Evolutionary conservation across 2,113 vertebrate species (phyloP), one percentile per base, ranked within the genome.

Genomic region (Meles meles): DNA sequence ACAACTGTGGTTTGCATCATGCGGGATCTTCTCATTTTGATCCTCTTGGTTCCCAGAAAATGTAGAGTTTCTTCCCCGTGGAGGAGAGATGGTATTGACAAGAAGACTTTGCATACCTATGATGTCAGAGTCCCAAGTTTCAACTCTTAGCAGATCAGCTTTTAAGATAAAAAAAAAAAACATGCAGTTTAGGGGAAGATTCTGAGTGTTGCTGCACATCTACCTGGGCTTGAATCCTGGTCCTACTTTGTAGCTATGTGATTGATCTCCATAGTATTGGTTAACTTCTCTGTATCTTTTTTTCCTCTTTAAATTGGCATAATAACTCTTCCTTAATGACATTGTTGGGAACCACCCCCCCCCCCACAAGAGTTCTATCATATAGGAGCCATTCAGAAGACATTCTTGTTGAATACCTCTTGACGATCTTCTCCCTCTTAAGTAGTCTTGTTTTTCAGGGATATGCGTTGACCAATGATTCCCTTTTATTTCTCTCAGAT

Each of bases 41-140:
- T 88, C 15, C 59, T 96, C 31, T 93, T 86, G 42, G 55, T 95
- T 97, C 94, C 57, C 44, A 39, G 93, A 96, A 93, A 93, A 92
- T 42, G 31, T 55, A 63, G 8, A 14, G 42, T 69, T 91, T 93
- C 88, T 92, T 80, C 49, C 71, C 18, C 5, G 1, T 82, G 69
- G 25, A n/a, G n/a, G 71, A 47, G 44, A 94, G 80, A 61, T 20
- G 20, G 67, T 29, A n/a, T 72, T 91, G 49, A 93, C 72, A 83
- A 57, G 76, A 93, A 88, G 79, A 74, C 20, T 81, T 65, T 69
- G 83, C 93, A 49, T 69, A 80, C 89, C 71, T 79, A 17, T 94
- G 93, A 90, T 82, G 95, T 95, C 93, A 95, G 84, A 79, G 42
- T 44, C 25, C 84, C 47, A 42, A n/a, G 21, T 93, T 77, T 82